Percentiles rank a stretch among this genome's conserved stretches.
These are phyloP conservation scores for Folsomia candida DNA, from an alignment of 2,888 invertebrate species.

Conservation along the genomic window DNA sequence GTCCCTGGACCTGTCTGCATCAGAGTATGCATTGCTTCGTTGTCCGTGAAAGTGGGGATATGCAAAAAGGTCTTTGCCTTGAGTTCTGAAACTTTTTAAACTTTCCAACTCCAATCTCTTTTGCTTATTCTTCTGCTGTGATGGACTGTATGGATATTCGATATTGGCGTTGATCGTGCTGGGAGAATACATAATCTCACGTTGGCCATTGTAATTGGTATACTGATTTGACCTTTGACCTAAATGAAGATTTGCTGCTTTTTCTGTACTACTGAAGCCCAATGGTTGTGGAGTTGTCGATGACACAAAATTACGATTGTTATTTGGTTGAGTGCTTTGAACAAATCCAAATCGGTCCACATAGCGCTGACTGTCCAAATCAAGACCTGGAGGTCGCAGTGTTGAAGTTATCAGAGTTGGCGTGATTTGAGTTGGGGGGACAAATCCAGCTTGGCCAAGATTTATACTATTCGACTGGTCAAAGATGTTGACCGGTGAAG, in stretches of 20 bases:
- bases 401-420: no score
- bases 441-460: background rate
- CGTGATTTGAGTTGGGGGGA: no score
- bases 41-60: conserved; percentile 43
- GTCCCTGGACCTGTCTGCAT: conserved; percentile 32
- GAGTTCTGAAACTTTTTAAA: conserved; percentile 28
- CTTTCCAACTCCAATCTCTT: conserved; percentile 27
- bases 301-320: background rate
- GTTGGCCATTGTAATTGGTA: conserved; percentile 40
- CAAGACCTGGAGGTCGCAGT: background rate
- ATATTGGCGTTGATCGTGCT: conserved; percentile 32
- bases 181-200: conserved; percentile 42
- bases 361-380: background rate
- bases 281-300: conserved; percentile 22
- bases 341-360: background rate
- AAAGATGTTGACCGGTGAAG: background rate
- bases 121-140: conserved; percentile 43
- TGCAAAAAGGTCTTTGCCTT: conserved; percentile 25
- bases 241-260: background rate
- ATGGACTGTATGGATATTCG: conserved; percentile 43
- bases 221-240: conserved; percentile 42
- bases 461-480: no score
- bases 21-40: conserved; percentile 38
- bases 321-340: background rate
- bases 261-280: background rate